Percentiles rank a stretch among this genome's conserved stretches.
Evolutionary conservation across 2,797 vertebrate genomes (phyloP).

Genomic region (Scomberomorus guttatus): DNA sequence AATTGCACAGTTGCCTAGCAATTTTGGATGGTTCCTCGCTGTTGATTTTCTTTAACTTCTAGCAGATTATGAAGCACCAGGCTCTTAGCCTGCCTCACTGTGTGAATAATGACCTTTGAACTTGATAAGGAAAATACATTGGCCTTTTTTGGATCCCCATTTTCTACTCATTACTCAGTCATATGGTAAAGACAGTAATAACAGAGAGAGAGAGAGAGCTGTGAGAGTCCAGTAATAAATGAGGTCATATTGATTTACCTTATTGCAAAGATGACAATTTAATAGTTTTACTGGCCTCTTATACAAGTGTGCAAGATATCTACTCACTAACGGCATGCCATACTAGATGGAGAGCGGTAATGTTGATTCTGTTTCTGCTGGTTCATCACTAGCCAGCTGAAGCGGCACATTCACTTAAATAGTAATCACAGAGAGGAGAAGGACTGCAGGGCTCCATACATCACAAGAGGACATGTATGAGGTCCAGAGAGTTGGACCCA

Average conservation of each 20-base stretch:
- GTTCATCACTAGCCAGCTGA: conserved; percentile 70
- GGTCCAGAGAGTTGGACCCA: conserved; percentile 69
- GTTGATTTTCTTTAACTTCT: conserved; percentile 59
- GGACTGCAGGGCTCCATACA: conserved; percentile 64
- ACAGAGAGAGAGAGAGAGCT: neutral
- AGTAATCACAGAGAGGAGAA: conserved; percentile 72
- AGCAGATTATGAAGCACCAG: conserved; percentile 44
- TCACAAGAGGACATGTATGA: conserved; percentile 73
- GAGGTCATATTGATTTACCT: conserved; percentile 49
- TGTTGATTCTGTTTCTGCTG: conserved; percentile 70
- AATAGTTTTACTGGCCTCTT: conserved; percentile 40
- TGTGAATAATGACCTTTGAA: conserved; percentile 69
- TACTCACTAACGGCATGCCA: conserved; percentile 39
- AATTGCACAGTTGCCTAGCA: conserved; percentile 67
- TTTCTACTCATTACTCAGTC: conserved; percentile 56
- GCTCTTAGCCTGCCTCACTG: neutral
- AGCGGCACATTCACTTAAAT: conserved; percentile 75
- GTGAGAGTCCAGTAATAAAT: conserved; percentile 21
- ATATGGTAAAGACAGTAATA: conserved; percentile 20
- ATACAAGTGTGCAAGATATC: conserved; percentile 50
- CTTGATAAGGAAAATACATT: conserved; percentile 46
- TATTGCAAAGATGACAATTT: conserved; percentile 47
- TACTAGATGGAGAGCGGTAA: conserved; percentile 40
- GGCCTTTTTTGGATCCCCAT: conserved; percentile 32
- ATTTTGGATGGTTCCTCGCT: conserved; percentile 49